These are phyloP conservation scores for Zaprionus ornatus DNA, from an alignment of 1,140 invertebrate species.

Conservation along the genomic window DNA sequence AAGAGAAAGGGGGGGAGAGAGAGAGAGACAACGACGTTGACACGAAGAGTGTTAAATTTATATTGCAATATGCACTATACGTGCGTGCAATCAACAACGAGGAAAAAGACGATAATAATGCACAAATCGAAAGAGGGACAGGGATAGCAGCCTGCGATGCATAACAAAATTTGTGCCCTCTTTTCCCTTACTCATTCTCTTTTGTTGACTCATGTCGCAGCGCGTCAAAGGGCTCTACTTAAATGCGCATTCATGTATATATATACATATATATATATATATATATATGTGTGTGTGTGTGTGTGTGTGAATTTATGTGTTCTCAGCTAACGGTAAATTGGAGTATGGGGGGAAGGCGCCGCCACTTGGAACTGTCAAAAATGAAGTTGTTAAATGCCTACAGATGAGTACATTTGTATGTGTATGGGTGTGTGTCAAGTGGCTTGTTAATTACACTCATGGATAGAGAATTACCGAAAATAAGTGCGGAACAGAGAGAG, in stretches of 20 bases:
- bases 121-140: background rate
- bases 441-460: constrained; percentile 76
- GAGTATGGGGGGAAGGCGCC: constrained; percentile 26
- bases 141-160: constrained; percentile 1
- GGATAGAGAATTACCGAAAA: constrained; percentile 55
- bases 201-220: constrained; percentile 1
- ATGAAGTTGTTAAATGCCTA: constrained; percentile 37
- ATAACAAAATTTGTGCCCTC: constrained; percentile 9
- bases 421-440: constrained; percentile 60
- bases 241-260: constrained; percentile 9
- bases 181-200: background rate
- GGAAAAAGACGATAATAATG: constrained; percentile 19
- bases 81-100: constrained; percentile 38
- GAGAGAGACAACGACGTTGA: background rate
- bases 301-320: constrained; percentile 52
- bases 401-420: constrained; percentile 10
- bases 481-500: constrained; percentile 28
- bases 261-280: no score
- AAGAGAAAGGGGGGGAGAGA: background rate
- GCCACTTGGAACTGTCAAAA: constrained; percentile 61
- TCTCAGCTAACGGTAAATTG: constrained; percentile 46
- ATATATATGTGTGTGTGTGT: constrained; percentile 11
- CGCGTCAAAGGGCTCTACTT: constrained; percentile 13
- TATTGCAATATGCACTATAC: constrained; percentile 33
- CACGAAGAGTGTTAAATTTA: constrained; percentile 37